phyloP scores from a whole-genome alignment of 1,140 invertebrate species.

The Amyelois transitella region DNA sequence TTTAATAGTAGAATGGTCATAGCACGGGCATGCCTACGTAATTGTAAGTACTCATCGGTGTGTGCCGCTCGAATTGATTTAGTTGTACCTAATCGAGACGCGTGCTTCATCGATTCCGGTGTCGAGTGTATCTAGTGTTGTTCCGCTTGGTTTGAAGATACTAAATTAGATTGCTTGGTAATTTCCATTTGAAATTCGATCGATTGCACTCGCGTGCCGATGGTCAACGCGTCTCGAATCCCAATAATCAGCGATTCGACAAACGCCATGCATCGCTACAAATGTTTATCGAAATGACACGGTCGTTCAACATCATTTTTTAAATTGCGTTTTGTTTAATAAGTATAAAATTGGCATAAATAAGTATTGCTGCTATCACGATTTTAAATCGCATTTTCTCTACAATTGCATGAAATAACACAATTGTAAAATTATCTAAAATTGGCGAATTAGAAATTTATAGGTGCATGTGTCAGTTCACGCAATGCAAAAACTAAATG shows the following conservation, averaged over 20 bases:
- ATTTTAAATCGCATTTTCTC: background rate
- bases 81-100: constrained; percentile 46
- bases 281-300: constrained; percentile 25
- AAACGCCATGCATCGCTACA: constrained; percentile 26
- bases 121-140: constrained; percentile 20
- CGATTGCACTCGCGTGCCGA: constrained; percentile 35
- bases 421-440: background rate
- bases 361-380: background rate
- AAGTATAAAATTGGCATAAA: background rate
- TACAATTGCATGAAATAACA: background rate
- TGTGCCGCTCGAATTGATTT: constrained; percentile 62
- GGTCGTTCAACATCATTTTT: constrained; percentile 15
- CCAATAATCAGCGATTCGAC: constrained; percentile 45
- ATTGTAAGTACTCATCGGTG: constrained; percentile 32
- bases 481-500: too few relatives aligned
- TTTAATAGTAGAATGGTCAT: constrained; percentile 62
- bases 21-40: constrained; percentile 39
- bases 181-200: constrained; percentile 27
- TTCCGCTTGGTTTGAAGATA: constrained; percentile 38
- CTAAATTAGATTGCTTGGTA: constrained; percentile 12
- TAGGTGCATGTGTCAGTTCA: background rate
- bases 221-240: constrained; percentile 11
- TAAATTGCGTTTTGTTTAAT: background rate
- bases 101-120: constrained; percentile 30
- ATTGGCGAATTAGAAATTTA: background rate